Evolutionary conservation across 2,113 vertebrate species (phyloP).

Genomic region (Candoia aspera): DNA sequence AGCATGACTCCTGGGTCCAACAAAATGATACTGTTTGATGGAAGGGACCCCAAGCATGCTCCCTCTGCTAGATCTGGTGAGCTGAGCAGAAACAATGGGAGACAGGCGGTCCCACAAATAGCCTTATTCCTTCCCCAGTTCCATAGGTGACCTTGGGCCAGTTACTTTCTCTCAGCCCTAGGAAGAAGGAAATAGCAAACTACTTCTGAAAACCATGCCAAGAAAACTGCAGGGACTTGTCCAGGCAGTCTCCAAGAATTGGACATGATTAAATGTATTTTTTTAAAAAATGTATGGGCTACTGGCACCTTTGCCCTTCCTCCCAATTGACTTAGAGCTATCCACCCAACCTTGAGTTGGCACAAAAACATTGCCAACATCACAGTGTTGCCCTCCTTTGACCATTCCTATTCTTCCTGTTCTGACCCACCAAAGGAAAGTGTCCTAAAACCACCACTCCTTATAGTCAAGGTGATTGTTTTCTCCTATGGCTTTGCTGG

Average conservation of each 20-base stretch:
- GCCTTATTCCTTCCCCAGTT: background rate
- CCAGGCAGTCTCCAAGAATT: too few species aligned
- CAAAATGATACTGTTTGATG: background rate
- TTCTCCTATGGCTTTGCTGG: background rate
- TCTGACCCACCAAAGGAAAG: background rate
- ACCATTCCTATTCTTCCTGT: background rate
- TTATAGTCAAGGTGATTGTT: background rate
- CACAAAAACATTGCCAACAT: background rate
- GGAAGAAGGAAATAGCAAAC: too few species aligned
- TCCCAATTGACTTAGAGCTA: background rate
- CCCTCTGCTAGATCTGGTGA: background rate
- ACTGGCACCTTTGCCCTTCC: too few species aligned
- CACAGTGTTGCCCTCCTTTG: background rate
- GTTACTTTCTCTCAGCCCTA: too few species aligned
- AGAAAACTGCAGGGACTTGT: too few species aligned
- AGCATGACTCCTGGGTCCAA: background rate
- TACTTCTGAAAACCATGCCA: too few species aligned
- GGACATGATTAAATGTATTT: too few species aligned
- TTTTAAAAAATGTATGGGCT: too few species aligned
- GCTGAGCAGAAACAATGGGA: background rate
- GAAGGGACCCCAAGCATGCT: background rate
- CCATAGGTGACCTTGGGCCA: too few species aligned
- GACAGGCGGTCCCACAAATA: background rate
- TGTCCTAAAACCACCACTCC: background rate
- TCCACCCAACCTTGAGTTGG: background rate